Base-by-base conservation (phyloP, 2,888 invertebrate species). In the Acleris sparsana region DNA sequence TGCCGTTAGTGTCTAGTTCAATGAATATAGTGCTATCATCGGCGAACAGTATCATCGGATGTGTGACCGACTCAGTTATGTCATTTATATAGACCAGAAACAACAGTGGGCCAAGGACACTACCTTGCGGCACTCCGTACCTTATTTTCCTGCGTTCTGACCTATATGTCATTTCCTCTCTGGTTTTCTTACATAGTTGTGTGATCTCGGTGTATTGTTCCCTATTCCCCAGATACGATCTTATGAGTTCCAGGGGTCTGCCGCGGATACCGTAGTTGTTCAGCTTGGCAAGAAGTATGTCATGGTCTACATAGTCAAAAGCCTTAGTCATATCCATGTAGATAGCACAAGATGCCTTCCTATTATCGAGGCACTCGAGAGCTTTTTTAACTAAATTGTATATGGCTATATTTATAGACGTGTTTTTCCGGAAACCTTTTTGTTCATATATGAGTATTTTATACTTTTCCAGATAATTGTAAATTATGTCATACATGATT, bases 311-410 rank as follows among this genome's bases (percentile, higher is more conserved):
- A 17, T 48, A 17, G 17, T 48, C 48, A 48, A 48, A 48, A 17
- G 48, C 48, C 48, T 48, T 48, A 17, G 48, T 18, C 48, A 48
- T 48, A n/a, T 48, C 48, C 48, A 48, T 48, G 9, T 17, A 48
- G 9, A 48, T 48, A n/a, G 48, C 48, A 48, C 48, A 48, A n/a
- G 48, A 17, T 7, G 48, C n/a, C 48, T 9, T 18, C n/a, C 48
- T n/a, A 9, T 48, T 17, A 18, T 48, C 48, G 4, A 48, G n/a
- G 6, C 17, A n/a, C 7, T 17, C 17, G 4, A 48, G 7, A 5
- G 17, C 48, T 44, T 44, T n/a, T n/a, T 16, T 16, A 44, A n/a
- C n/a, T 13, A 44, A n/a, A 13, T 44, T 5, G 1, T 44, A 44
- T 16, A 44, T 13, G 44, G 44, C 44, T 13, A 13, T n/a, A n/a